Percentiles rank a stretch among this genome's conserved stretches.
Conservation (phyloP, 2,888 invertebrate species). For the Chaetogeoica ovagalla region DNA sequence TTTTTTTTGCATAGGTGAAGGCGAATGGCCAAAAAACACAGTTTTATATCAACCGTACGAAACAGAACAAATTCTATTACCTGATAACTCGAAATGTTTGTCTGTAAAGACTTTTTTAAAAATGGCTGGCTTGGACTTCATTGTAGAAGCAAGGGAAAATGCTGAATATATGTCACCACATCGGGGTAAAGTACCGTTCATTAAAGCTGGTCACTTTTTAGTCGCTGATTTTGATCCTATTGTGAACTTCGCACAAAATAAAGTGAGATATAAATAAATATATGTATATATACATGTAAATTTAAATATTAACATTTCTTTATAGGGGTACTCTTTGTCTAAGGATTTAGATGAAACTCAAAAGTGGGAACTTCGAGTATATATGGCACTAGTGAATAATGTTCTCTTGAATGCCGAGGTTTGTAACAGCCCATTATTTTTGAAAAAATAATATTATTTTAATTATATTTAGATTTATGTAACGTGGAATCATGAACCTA, state of each 20-base stretch:
- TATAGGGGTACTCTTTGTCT: conserved; percentile 52
- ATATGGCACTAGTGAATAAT: conserved; percentile 85
- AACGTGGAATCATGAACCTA: conserved; percentile 81
- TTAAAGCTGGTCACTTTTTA: conserved; percentile 85
- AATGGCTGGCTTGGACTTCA: conserved; percentile 86
- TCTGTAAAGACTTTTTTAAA: conserved; percentile 90
- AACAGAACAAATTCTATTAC: conserved; percentile 89
- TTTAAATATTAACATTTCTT: neutral
- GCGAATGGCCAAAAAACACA: conserved; percentile 80
- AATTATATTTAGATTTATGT: conserved; percentile 70
- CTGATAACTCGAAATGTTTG: conserved; percentile 91
- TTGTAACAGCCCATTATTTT: conserved; percentile 54
- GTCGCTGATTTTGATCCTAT: conserved; percentile 90
- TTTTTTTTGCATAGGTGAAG: conserved; percentile 29
- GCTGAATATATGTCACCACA: conserved; percentile 97
- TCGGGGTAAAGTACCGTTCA: conserved; percentile 85
- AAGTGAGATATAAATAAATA: conserved; percentile 60
- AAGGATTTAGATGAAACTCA: conserved; percentile 42
- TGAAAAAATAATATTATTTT: conserved; percentile 75
- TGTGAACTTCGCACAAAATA: conserved; percentile 83
- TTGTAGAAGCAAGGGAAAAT: conserved; percentile 81
- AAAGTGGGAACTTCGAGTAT: conserved; percentile 89
- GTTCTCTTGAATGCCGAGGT: conserved; percentile 91
- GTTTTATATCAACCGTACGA: conserved; percentile 86
- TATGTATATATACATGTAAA: neutral